Conservation (phyloP, 2,888 invertebrate genomes). For the Heteromurus nitidus region DNA sequence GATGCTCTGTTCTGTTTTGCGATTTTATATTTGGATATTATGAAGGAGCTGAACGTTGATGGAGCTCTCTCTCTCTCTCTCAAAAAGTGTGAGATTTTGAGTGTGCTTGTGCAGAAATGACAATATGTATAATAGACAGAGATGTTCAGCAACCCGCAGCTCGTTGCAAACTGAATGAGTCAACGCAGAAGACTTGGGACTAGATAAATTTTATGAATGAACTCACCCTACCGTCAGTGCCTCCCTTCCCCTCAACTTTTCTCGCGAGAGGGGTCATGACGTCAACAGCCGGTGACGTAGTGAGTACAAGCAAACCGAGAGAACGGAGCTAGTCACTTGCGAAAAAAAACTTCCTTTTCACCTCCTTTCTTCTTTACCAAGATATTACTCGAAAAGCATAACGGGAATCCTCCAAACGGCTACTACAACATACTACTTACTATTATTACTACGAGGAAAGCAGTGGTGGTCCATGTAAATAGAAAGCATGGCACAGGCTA, state of each 20-base stretch:
- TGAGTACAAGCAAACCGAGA: conserved; percentile 58
- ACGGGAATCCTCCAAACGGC: neutral
- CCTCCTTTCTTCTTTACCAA: conserved; percentile 21
- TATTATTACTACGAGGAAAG: neutral
- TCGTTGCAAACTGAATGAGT: conserved; percentile 73
- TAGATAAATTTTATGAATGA: conserved; percentile 74
- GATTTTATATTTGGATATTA: too few relatives aligned
- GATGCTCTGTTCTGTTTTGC: too few relatives aligned
- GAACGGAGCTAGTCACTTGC: conserved; percentile 40
- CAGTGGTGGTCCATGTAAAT: neutral
- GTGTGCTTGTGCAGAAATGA: conserved; percentile 12
- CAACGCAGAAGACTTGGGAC: conserved; percentile 66
- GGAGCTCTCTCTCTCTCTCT: too few relatives aligned
- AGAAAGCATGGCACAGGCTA: neutral
- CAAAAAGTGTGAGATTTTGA: neutral
- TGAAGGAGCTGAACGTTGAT: too few relatives aligned
- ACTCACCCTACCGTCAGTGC: conserved; percentile 70
- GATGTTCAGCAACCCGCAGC: conserved; percentile 69
- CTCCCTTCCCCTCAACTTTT: conserved; percentile 68
- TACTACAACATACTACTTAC: neutral
- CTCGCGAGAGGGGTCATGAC: conserved; percentile 72
- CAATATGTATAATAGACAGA: too few relatives aligned
- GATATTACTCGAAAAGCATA: neutral
- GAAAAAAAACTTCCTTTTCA: neutral
- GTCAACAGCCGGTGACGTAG: conserved; percentile 72